Evolutionary conservation across 2,888 invertebrate species (phyloP), one percentile per base, ranked within the genome.

Genomic region (Tenthredo scrophulariae): DNA sequence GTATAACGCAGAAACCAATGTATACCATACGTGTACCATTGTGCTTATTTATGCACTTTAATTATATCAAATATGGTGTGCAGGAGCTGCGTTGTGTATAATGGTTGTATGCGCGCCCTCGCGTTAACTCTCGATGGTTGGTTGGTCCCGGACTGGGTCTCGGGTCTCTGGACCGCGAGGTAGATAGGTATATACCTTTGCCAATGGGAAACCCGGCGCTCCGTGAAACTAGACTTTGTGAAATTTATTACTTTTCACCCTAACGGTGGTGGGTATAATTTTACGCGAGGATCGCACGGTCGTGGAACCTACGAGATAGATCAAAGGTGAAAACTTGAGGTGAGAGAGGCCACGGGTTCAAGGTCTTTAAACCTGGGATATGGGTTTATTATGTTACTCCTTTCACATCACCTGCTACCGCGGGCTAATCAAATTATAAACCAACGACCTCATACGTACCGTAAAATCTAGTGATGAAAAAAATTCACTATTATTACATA

Each of bases 1-100:
- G 84, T 46, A 85, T 85, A 80, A 85, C 54, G 86, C 70, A 79
- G 85, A 80, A 80, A 54, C 80, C 85, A 46, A 37, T 77, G 75
- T 84, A 54, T 84, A 79, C 54, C 46, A 82, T 75, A 85, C 92
- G 90, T 92, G 91, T 92, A 92, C 92, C 92, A 92, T 92, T 93
- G 92, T 92, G 90, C 91, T 92, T 92, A 92, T 93, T 93, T 93
- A 91, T 92, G 91, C 91, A 91, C 91, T 92, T 93, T 93, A 93
- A 93, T 93, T 93, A 92, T 92, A 91, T 93, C 92, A 90, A 92
- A 92, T 93, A 93, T 91, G 92, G 92, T 91, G 91, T 88, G 90
- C 89, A 87, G 54, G 22, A 46, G 84, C 85, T 82, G 86, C 88
- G 87, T 87, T 86, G 87, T 87, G 89, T 88, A 88, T 88, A 89